Base-by-base conservation (phyloP, 2,113 vertebrate genomes). In the Otis tarda region DNA sequence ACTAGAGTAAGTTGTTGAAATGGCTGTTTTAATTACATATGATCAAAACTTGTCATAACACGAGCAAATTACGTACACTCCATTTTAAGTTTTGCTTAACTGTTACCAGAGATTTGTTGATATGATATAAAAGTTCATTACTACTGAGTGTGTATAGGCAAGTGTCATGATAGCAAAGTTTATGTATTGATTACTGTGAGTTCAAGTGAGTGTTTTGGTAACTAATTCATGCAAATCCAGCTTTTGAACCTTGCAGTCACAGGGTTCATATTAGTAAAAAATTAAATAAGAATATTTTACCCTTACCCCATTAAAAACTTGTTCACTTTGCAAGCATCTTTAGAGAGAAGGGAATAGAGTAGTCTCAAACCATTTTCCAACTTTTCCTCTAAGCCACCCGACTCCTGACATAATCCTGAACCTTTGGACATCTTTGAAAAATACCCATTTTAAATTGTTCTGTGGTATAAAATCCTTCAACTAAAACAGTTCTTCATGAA, bases 1-100 rank as follows among this genome's bases (percentile, higher is more conserved):
- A 97, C 96, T 98, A 98, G 96, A 98, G 84, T 97, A 98, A 98
- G 96, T 95, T 96, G 97, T 98, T 97, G 91, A 95, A 97, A 98
- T 98, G 96, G 94, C 94, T 98, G 97, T 98, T 98, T 97, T 97
- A 98, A 97, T 97, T 94, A 96, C 95, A 91, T 98, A 96, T 97
- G 97, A 96, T 97, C 92, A 92, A 97, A 98, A 93, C 89, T 74
- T 98, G 96, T 95, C 86, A 77, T 98, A 97, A 96, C 85, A 97
- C 35, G 31, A 97, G 83, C 85, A 97, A 96, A 97, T 92, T 96
- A 96, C 95, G 81, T 95, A 93, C 92, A 92, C 93, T 97, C 97
- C 97, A 63, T 95, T 97, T 96, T 97, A 92, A 93, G 94, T 97
- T 97, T 97, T 95, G 82, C 91, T 96, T 96, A 95, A 95, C 95